Evolutionary conservation across 2,888 invertebrate genomes (phyloP), one percentile per base, ranked within the genome.

Genomic region (Apoderus coryli): DNA sequence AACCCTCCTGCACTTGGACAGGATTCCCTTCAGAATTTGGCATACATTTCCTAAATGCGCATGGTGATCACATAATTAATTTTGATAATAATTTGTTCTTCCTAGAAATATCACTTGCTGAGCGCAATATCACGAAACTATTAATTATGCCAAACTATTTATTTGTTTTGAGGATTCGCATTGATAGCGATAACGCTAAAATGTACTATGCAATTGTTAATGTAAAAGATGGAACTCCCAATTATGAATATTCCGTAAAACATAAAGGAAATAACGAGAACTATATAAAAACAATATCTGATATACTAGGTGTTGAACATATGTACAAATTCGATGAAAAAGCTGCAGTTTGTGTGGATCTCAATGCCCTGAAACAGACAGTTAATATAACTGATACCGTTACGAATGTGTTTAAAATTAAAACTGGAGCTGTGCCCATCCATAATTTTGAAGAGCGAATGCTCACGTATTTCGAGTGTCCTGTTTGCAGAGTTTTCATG

Each of bases 401-500:
- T 10, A 45, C 41, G 4, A 43, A 45, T 22, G 34, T 43, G 11
- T 45, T 48, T 28, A 41, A 47, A 33, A 44, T 47, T 4, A 46
- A 44, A 35, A 29, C 40, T 4, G 38, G 36, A 14, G 39, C 39
- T 24, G 29, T 35, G 28, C 35, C 36, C 10, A 14, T 33, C 10
- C 41, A 44, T 10, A 42, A 44, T 10, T 33, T 47, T 5, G 47
- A 49, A 30, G 52, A 53, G 23, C 45, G 45, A 26, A 40, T 53
- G 33, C 30, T 53, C 16, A 44, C 43, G n/a, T 46, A 44, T 28
- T 50, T 54, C 30, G 53, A 53, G 39, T 54, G 54, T 34, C 53
- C 54, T 4, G 48, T 53, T 2, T 54, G 54, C 32, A 53, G 52
- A 30, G 42, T 38, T 14, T 45, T 47, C 25, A 54, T 54, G 54